phyloP scores from a whole-genome alignment of 2,797 vertebrate species.

The Chaetodon trifasciatus region DNA sequence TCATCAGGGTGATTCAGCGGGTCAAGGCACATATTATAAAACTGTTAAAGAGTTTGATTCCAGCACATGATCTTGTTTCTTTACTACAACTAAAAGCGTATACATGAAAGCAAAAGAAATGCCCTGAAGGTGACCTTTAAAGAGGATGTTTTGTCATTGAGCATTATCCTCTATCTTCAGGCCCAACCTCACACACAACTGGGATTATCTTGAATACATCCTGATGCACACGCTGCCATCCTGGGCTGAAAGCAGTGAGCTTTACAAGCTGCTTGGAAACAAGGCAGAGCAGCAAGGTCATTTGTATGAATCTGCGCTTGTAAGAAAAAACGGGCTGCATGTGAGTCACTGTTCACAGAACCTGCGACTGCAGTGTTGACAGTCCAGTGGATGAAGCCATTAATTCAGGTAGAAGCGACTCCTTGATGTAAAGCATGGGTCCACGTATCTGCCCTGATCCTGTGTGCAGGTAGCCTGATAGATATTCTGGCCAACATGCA shows the following conservation, averaged over 20 bases:
- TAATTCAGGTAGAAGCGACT: slow-evolving; percentile 51
- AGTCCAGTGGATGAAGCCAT: slow-evolving; percentile 22
- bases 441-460: slow-evolving; percentile 11
- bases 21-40: slow-evolving; percentile 21
- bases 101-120: neutral
- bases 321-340: slow-evolving; percentile 28
- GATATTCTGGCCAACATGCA: slow-evolving; percentile 18
- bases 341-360: slow-evolving; percentile 68
- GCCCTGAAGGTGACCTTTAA: neutral
- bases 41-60: slow-evolving; percentile 8
- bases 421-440: slow-evolving; percentile 37
- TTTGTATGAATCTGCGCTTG: slow-evolving; percentile 36
- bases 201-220: slow-evolving; percentile 24
- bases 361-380: slow-evolving; percentile 41
- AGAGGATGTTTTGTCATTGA: neutral
- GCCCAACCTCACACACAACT: neutral
- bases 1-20: slow-evolving; percentile 24
- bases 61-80: neutral
- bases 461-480: slow-evolving; percentile 17
- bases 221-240: slow-evolving; percentile 9
- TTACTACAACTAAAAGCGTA: neutral
- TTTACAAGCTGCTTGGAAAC: slow-evolving; percentile 18
- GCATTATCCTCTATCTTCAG: slow-evolving; percentile 5
- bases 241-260: slow-evolving; percentile 4
- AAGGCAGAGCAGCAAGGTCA: slow-evolving; percentile 18